A percentile compares a stretch with the other conserved stretches of the same genome.
phyloP scores from a whole-genome alignment of 1,140 invertebrate species.

The Megathymus violae region DNA sequence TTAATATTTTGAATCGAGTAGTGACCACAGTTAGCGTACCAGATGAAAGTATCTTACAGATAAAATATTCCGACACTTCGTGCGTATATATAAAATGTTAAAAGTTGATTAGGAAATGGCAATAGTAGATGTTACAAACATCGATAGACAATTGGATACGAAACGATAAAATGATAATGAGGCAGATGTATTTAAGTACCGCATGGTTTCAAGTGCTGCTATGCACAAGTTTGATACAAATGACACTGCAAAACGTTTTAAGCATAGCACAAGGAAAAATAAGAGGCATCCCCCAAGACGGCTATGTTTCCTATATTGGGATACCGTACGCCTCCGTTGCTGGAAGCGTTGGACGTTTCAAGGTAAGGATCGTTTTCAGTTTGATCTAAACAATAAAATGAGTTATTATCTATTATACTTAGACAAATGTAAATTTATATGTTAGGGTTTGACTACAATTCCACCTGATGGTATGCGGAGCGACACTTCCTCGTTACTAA shows the following conservation, averaged over 20 bases:
- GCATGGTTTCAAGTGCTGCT: background rate
- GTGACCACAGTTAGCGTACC: too few species aligned
- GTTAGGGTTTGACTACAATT: too few species aligned
- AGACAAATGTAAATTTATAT: too few species aligned
- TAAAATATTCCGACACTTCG: too few species aligned
- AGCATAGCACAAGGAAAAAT: conserved; percentile 61
- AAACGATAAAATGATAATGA: background rate
- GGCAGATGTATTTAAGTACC: background rate
- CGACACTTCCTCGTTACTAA: too few species aligned
- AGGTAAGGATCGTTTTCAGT: conserved; percentile 45
- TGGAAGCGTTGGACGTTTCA: conserved; percentile 50
- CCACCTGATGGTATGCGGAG: too few species aligned
- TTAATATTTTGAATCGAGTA: background rate
- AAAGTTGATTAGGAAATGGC: too few species aligned
- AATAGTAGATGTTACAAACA: too few species aligned
- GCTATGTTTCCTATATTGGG: conserved; percentile 57
- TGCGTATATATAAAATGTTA: too few species aligned
- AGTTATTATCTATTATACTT: too few species aligned
- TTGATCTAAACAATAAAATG: background rate
- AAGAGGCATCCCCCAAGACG: conserved; percentile 48
- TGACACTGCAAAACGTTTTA: conserved; percentile 44
- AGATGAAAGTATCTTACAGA: too few species aligned
- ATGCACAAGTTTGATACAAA: conserved; percentile 16
- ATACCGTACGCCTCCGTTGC: conserved; percentile 64
- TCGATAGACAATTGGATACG: too few species aligned